Percentiles rank a stretch among this genome's conserved stretches.
Conservation (phyloP, 2,113 vertebrate species). For the Lasiurus cinereus region DNA sequence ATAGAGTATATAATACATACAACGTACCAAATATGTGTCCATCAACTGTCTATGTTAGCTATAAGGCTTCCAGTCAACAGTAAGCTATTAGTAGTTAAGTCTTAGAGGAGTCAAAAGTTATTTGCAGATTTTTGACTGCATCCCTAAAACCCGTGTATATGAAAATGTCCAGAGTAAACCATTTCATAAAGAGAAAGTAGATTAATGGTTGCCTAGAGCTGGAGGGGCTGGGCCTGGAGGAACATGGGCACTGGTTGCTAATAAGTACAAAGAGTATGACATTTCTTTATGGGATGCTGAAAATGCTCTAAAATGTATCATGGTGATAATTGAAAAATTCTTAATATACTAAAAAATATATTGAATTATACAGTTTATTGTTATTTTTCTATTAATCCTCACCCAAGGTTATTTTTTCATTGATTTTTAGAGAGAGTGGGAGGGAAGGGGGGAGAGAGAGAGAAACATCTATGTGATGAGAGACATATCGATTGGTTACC, state of each 20-base stretch:
- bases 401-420: too few species aligned
- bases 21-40: not conserved
- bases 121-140: not conserved
- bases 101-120: not conserved
- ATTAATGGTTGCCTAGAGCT: not conserved
- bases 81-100: not conserved
- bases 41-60: not conserved
- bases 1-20: not conserved
- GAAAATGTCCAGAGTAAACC: not conserved
- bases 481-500: too few species aligned
- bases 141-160: not conserved
- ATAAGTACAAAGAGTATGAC: not conserved
- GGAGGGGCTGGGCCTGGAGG: not conserved
- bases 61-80: not conserved
- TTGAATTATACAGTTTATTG: not conserved
- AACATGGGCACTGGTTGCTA: not conserved
- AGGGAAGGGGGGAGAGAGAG: too few species aligned
- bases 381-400: too few species aligned
- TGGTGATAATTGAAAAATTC: not conserved
- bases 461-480: too few species aligned
- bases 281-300: not conserved
- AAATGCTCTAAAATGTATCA: constrained; percentile 9
- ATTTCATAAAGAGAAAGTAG: not conserved
- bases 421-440: too few species aligned
- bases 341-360: not conserved